phyloP scores from a whole-genome alignment of 2,113 vertebrate species.

The human region GRCh38 chr20:15642001-15642500 shows the following conservation, averaged over 20 bases:
- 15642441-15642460: slow-evolving; percentile 71
- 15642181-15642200: slow-evolving; percentile 46
- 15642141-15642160: slow-evolving; percentile 45
- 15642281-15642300: slow-evolving; percentile 55
- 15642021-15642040: background rate
- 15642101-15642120: slow-evolving; percentile 36
- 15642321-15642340: slow-evolving; percentile 81
- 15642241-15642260: slow-evolving; percentile 49
- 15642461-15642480: slow-evolving; percentile 52
- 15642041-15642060: slow-evolving; percentile 19
- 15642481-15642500: background rate
- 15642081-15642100: slow-evolving; percentile 43
- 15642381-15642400: slow-evolving; percentile 64
- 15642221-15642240: slow-evolving; percentile 29
- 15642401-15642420: slow-evolving; percentile 58
- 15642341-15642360: slow-evolving; percentile 74
- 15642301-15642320: slow-evolving; percentile 71
- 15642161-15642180: slow-evolving; percentile 22
- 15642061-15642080: slow-evolving; percentile 23
- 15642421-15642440: slow-evolving; percentile 55
- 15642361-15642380: slow-evolving; percentile 48
- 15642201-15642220: slow-evolving; percentile 44
- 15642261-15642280: slow-evolving; percentile 55
- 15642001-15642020: background rate
- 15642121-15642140: slow-evolving; percentile 27